Evolutionary conservation across 1,140 invertebrate genomes (phyloP).

Genomic region (Pseudomyrmex sp.): DNA sequence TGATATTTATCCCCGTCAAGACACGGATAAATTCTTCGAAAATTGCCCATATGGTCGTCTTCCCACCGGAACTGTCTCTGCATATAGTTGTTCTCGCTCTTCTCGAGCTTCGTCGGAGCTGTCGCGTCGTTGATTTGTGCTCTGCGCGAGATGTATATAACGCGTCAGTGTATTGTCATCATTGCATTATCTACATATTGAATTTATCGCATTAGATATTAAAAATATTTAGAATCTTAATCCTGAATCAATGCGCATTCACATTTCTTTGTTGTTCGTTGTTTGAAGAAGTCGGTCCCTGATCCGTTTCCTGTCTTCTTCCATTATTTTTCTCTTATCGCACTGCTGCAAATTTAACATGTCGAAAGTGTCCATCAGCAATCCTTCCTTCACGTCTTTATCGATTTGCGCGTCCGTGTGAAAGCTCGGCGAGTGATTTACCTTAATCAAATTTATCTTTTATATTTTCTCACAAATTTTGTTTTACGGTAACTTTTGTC

Average conservation of each 20-base stretch:
- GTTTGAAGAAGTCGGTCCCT: constrained; percentile 88
- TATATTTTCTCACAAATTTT: background rate
- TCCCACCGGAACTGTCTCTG: constrained; percentile 91
- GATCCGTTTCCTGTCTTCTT: constrained; percentile 89
- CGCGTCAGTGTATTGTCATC: constrained; percentile 1
- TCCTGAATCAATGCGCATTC: constrained; percentile 21
- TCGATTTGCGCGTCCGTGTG: constrained; percentile 94
- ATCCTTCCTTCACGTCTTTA: constrained; percentile 92
- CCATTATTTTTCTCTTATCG: constrained; percentile 90
- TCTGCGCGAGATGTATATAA: constrained; percentile 6
- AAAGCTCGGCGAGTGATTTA: constrained; percentile 97
- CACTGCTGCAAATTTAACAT: constrained; percentile 93
- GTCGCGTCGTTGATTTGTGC: constrained; percentile 59
- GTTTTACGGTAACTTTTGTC: background rate
- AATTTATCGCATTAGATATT: too few species aligned
- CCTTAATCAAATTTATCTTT: constrained; percentile 83
- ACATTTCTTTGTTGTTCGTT: constrained; percentile 82
- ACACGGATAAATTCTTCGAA: constrained; percentile 77
- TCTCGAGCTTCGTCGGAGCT: constrained; percentile 70
- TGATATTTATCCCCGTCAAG: constrained; percentile 87
- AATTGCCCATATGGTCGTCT: constrained; percentile 89
- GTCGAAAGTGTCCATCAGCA: constrained; percentile 93
- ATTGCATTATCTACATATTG: background rate
- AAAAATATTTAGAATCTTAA: background rate
- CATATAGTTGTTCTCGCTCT: constrained; percentile 73